Conservation (phyloP, 2,797 vertebrate genomes). For the Pangasius mekongensis region DNA sequence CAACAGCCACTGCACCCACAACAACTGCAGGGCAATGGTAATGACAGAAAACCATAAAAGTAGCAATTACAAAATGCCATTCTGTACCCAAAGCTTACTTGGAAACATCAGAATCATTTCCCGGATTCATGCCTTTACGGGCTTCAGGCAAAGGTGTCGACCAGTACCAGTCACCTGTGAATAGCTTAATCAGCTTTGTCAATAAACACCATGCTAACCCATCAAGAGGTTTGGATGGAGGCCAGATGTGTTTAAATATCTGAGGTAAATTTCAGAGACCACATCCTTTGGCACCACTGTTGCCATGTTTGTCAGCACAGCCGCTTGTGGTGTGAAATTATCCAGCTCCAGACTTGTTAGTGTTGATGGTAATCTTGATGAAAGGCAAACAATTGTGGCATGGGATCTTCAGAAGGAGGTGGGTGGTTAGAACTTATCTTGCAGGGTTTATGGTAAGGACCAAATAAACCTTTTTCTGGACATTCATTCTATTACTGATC, state of each 20-base stretch:
- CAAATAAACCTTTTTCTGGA: constrained; percentile 16
- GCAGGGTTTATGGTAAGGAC: not conserved
- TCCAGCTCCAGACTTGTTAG: constrained; percentile 63
- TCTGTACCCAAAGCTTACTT: constrained; percentile 65
- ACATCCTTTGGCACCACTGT: constrained; percentile 53
- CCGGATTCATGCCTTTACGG: constrained; percentile 52
- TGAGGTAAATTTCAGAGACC: constrained; percentile 32
- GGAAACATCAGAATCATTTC: constrained; percentile 64
- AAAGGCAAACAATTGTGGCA: constrained; percentile 51
- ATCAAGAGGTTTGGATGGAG: constrained; percentile 31
- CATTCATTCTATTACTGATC: not conserved
- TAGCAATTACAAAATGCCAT: constrained; percentile 69
- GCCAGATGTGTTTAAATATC: constrained; percentile 35
- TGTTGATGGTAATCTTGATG: constrained; percentile 64
- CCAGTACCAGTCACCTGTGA: constrained; percentile 44
- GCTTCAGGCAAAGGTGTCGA: constrained; percentile 40
- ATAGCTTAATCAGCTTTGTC: constrained; percentile 70
- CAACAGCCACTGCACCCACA: constrained; percentile 43
- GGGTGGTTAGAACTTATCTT: constrained; percentile 43
- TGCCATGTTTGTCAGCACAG: constrained; percentile 65
- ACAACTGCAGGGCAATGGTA: constrained; percentile 59
- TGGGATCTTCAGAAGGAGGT: constrained; percentile 7
- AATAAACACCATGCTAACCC: constrained; percentile 60
- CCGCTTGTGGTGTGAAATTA: constrained; percentile 46
- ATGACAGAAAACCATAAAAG: constrained; percentile 70